A percentile compares a stretch with the other conserved stretches of the same genome.
Evolutionary conservation across 2,797 vertebrate genomes (phyloP).

Genomic region (Natrix natrix): DNA sequence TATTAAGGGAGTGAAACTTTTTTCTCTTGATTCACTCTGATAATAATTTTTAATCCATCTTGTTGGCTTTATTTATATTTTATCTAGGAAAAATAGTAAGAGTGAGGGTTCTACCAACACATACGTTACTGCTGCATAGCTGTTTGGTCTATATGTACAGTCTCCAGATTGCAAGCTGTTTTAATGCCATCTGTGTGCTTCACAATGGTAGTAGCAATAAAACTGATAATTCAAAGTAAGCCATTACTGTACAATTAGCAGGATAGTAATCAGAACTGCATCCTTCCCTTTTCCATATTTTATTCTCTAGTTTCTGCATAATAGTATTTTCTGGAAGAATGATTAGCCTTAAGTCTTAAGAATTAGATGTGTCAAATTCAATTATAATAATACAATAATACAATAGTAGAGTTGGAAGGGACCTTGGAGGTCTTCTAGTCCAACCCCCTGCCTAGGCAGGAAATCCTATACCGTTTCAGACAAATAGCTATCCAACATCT

Average conservation of each 20-base stretch:
- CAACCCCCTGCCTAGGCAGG: too few species aligned
- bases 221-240: not conserved
- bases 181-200: not conserved
- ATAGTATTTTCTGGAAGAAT: not conserved
- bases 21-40: not conserved
- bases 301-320: not conserved
- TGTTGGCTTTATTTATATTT: not conserved
- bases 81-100: not conserved
- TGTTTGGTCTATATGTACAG: not conserved
- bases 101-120: not conserved
- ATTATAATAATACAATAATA: too few species aligned
- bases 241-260: not conserved
- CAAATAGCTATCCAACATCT: too few species aligned
- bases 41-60: not conserved
- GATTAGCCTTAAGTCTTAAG: not conserved
- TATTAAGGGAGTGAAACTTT: not conserved
- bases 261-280: not conserved
- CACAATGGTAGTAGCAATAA: not conserved
- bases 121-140: not conserved
- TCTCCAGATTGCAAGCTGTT: not conserved
- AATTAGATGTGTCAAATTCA: not conserved
- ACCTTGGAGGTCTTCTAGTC: too few species aligned
- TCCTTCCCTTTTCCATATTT: not conserved
- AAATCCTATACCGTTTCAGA: too few species aligned
- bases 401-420: too few species aligned